A percentile compares a stretch with the other conserved stretches of the same genome.
Conservation (phyloP, 2,113 vertebrate genomes). For the Anoplopoma fimbria region DNA sequence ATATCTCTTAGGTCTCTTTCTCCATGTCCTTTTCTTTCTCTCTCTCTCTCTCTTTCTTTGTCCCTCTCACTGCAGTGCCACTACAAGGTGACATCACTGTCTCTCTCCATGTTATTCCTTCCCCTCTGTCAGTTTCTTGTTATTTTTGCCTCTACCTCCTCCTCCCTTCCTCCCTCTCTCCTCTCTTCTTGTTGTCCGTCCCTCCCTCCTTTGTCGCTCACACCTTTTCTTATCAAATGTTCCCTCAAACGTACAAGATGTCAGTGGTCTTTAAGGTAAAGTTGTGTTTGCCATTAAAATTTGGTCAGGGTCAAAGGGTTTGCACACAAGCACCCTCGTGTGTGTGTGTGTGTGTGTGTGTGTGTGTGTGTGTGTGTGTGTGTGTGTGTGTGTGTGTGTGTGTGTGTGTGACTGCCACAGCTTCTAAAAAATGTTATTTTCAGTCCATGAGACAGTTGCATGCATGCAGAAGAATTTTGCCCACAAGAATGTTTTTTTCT, state of each 20-base stretch:
- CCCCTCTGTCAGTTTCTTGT: slow-evolving; percentile 22
- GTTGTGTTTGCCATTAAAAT: slow-evolving; percentile 30
- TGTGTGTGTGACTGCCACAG: background rate
- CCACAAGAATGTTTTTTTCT: background rate
- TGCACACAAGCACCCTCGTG: slow-evolving; percentile 6
- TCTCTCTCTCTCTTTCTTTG: slow-evolving; percentile 28
- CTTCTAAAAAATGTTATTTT: slow-evolving; percentile 31
- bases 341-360: slow-evolving; percentile 14
- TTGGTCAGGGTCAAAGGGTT: slow-evolving; percentile 46
- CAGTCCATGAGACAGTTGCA: slow-evolving; percentile 20
- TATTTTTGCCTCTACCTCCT: slow-evolving; percentile 14
- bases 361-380: slow-evolving; percentile 9
- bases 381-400: slow-evolving; percentile 15
- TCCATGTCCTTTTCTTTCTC: slow-evolving; percentile 9
- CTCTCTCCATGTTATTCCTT: slow-evolving; percentile 29
- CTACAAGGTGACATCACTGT: slow-evolving; percentile 59
- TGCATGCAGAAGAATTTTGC: slow-evolving; percentile 22
- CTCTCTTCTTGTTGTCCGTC: background rate
- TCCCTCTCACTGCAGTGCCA: slow-evolving; percentile 42
- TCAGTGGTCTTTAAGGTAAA: slow-evolving; percentile 16
- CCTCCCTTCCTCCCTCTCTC: background rate
- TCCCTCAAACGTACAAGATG: slow-evolving; percentile 1
- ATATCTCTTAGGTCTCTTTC: slow-evolving; percentile 45
- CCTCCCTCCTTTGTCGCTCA: slow-evolving; percentile 2
- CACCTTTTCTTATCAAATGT: background rate